Evolutionary conservation across 2,888 invertebrate species (phyloP).

Genomic region (Chloroclysta siterata): DNA sequence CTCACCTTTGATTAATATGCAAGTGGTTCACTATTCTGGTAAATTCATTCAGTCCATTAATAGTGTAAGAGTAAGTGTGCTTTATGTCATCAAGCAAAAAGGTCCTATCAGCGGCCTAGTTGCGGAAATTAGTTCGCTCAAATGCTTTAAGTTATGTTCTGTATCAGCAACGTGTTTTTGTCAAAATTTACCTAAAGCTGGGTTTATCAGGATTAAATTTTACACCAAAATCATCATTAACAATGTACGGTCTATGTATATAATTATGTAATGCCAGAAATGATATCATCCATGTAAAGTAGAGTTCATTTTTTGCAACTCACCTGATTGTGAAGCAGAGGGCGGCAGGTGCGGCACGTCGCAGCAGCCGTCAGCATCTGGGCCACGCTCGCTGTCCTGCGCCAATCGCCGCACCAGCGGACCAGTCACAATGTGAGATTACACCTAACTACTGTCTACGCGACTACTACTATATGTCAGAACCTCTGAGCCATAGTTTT

Average conservation of each 20-base stretch:
- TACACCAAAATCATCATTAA: too few relatives aligned
- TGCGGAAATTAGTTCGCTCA: too few relatives aligned
- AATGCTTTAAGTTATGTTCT: neutral
- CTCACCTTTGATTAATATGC: constrained; percentile 67
- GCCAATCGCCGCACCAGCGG: constrained; percentile 85
- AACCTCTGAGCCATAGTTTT: constrained; percentile 34
- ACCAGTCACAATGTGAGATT: constrained; percentile 84
- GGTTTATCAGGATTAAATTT: neutral
- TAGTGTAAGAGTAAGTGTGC: too few relatives aligned
- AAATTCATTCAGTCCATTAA: constrained; percentile 55
- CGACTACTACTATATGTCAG: constrained; percentile 60
- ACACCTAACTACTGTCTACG: constrained; percentile 79
- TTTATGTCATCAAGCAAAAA: too few relatives aligned
- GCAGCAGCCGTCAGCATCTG: constrained; percentile 82
- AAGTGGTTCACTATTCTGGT: constrained; percentile 72
- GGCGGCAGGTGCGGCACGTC: constrained; percentile 81
- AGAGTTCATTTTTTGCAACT: constrained; percentile 40
- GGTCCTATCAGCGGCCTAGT: too few relatives aligned
- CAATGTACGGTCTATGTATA: too few relatives aligned
- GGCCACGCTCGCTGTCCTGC: constrained; percentile 83
- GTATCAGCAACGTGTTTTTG: constrained; percentile 12
- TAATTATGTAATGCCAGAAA: neutral
- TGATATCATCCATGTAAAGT: constrained; percentile 9
- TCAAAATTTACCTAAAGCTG: neutral
- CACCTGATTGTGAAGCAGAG: constrained; percentile 81